phyloP scores from a whole-genome alignment of 2,888 invertebrate genomes.

The Dryococelus australis region DNA sequence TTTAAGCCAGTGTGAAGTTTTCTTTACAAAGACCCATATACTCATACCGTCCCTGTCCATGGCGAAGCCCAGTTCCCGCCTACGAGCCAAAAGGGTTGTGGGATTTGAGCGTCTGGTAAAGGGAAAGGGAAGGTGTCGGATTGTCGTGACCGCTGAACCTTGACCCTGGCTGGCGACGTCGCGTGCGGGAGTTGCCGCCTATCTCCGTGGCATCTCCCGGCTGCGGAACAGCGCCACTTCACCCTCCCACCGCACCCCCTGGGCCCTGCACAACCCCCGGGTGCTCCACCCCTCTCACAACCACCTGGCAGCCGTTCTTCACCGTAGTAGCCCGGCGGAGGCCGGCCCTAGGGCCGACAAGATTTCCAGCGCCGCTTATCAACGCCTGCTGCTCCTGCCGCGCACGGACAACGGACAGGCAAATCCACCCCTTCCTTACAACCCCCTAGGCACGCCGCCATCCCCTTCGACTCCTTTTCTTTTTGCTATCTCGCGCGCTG shows the following conservation, averaged over 20 bases:
- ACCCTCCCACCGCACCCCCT: neutral
- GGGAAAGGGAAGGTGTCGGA: neutral
- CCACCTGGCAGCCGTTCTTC: neutral
- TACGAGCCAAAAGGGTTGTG: too few species aligned
- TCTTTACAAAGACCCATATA: too few species aligned
- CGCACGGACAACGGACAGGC: neutral
- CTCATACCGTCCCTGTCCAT: too few species aligned
- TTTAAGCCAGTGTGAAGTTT: too few species aligned
- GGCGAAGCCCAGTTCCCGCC: too few species aligned
- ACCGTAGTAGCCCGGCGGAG: neutral
- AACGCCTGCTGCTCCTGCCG: neutral
- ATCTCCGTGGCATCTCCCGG: conserved; percentile 2
- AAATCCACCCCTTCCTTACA: neutral
- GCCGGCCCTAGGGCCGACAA: neutral
- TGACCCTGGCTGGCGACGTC: neutral
- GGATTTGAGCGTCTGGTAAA: too few species aligned
- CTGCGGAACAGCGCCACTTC: neutral
- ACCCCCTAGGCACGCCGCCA: neutral
- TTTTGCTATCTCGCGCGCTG: neutral
- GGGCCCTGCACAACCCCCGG: neutral
- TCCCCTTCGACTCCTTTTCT: neutral
- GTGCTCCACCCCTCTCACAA: neutral
- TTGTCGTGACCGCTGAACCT: conserved; percentile 9
- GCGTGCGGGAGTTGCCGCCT: neutral
- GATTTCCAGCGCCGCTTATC: neutral